These are phyloP conservation scores for Antheraea yamamai DNA, from an alignment of 2,888 invertebrate genomes.

Conservation along the genomic window DNA sequence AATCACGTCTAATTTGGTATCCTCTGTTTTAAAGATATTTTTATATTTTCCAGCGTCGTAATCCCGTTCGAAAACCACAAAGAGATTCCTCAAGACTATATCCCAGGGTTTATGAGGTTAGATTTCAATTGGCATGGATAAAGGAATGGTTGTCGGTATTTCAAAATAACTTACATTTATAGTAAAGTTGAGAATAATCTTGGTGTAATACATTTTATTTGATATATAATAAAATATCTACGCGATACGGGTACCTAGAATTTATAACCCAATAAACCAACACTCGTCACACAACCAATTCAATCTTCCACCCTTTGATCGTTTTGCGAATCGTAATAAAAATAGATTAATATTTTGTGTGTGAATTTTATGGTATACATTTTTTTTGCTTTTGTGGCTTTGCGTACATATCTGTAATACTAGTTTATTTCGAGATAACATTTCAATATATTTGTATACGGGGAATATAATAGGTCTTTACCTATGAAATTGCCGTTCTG, in stretches of 20 bases:
- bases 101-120: background rate
- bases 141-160: background rate
- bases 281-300: slow-evolving; percentile 69
- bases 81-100: background rate
- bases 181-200: slow-evolving; percentile 32
- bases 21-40: background rate
- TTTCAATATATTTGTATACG: background rate
- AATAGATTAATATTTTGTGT: slow-evolving; percentile 42
- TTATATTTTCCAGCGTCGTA: background rate
- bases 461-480: too few species aligned
- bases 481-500: too few species aligned
- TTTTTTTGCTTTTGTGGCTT: background rate
- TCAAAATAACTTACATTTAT: slow-evolving; percentile 56
- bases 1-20: background rate
- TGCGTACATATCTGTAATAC: background rate
- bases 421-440: background rate
- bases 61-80: background rate
- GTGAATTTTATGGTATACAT: background rate
- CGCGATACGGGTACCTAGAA: slow-evolving; percentile 39
- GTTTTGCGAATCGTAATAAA: slow-evolving; percentile 54
- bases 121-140: background rate
- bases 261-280: slow-evolving; percentile 70
- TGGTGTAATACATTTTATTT: slow-evolving; percentile 55
- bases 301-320: slow-evolving; percentile 60
- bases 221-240: slow-evolving; percentile 67